Base-by-base conservation (phyloP, 2,797 vertebrate genomes). In the Martes flavigula region DNA sequence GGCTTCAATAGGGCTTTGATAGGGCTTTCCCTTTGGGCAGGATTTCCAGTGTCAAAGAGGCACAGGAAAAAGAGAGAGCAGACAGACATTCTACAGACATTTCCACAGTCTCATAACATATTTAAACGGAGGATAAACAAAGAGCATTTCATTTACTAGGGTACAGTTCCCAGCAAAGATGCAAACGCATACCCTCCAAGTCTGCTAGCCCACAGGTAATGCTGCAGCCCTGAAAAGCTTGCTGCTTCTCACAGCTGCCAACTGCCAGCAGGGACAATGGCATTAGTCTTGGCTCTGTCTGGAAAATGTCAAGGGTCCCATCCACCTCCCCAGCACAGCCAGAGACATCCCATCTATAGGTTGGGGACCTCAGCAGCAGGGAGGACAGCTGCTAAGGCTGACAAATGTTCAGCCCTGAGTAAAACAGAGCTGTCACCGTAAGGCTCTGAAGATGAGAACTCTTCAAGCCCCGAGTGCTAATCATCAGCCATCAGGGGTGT, bases 291-390 rank as follows among this genome's bases (percentile, higher is more conserved):
- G 11, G 70, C 46, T 90, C 38, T 51, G 87, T 91, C 91, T 96
- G 93, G 92, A 82, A 94, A 87, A 60, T 35, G 72, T 75, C 72
- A 97, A 83, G 40, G 20, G 54, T 64, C 95, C 79, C 95, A 97
- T 95, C 95, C 40, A 64, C 97, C 92, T 97, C 56, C 30, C 56
- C 5, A 40, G 79, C 85, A 85, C 81, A 89, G 91, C 86, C 25
- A 73, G 84, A 85, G 87, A 78, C 68, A 86, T 81, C 66, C 90
- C 77, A 87, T 66, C 92, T 51, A 70, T 7, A 35, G 54, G 54
- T n/a, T 92, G 90, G 62, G 87, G 91, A 40, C 68, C 77, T 35
- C 51, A 58, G 82, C 56, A 70, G 68, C 73, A 66, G 25, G 30
- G 58, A 79, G 85, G 40, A 54, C 4, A 30, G 35, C 43, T 60